Conservation (phyloP, 2,113 vertebrate genomes). For the Synchiropus splendidus region DNA sequence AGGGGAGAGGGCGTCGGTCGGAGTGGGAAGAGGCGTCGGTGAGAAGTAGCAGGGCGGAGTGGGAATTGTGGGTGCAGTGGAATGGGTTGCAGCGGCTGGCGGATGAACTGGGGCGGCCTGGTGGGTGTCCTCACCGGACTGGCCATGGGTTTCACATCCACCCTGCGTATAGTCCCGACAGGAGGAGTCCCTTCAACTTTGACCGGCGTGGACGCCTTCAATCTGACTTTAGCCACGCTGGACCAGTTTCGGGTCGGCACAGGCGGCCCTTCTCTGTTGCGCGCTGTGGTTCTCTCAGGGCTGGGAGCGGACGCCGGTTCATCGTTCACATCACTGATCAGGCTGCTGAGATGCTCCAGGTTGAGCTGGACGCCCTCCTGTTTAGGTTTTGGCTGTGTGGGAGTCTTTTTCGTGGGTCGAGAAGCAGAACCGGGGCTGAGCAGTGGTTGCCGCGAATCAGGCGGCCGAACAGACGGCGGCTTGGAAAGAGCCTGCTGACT, state of each 20-base stretch:
- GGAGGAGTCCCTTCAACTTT: constrained; percentile 7
- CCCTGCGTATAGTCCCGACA: constrained; percentile 71
- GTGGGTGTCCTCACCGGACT: constrained; percentile 17
- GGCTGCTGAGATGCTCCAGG: constrained; percentile 80
- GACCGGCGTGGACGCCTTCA: constrained; percentile 23
- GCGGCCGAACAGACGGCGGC: constrained; percentile 65
- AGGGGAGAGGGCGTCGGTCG: constrained; percentile 19
- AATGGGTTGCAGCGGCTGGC: constrained; percentile 37
- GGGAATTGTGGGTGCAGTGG: constrained; percentile 27
- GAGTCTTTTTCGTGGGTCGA: constrained; percentile 47
- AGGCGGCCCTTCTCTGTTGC: constrained; percentile 14
- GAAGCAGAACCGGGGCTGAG: constrained; percentile 48
- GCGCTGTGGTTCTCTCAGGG: neutral
- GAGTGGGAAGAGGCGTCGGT: constrained; percentile 23
- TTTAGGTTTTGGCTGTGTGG: constrained; percentile 6
- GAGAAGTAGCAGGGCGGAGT: constrained; percentile 15
- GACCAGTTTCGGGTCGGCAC: constrained; percentile 23
- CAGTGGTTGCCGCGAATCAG: constrained; percentile 52
- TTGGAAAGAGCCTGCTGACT: constrained; percentile 74
- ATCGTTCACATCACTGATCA: constrained; percentile 75
- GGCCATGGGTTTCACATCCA: constrained; percentile 80
- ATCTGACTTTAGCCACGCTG: constrained; percentile 28
- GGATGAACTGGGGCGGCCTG: constrained; percentile 36
- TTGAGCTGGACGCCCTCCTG: constrained; percentile 61
- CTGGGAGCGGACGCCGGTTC: neutral